Evolutionary conservation across 2,113 vertebrate genomes (phyloP), one percentile per base, ranked within the genome.

Genomic region (Bucco capensis): DNA sequence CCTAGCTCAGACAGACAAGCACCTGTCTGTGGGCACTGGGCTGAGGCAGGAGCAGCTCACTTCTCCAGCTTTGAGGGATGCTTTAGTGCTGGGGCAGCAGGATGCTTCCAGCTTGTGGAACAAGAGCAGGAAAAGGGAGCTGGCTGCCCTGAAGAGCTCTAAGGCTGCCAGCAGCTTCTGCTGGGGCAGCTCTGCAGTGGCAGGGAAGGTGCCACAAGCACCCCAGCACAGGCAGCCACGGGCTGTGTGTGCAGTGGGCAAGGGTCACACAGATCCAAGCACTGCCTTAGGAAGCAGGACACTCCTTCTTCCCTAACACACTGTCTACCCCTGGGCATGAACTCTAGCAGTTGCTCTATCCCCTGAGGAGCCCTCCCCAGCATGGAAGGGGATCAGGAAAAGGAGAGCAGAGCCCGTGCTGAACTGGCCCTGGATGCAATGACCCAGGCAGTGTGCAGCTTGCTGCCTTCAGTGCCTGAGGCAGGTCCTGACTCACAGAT

Each of bases 401-500:
- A 42, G 40, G 40, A 42, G 40, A 42, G 40, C 11, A 42, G 40
- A 42, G 40, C 40, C 40, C n/a, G n/a, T n/a, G n/a, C n/a, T n/a
- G n/a, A n/a, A n/a, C n/a, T n/a, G n/a, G n/a, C n/a, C n/a, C n/a
- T n/a, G n/a, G n/a, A n/a, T n/a, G n/a, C n/a, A n/a, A n/a, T n/a
- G n/a, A n/a, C n/a, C n/a, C 27, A 8, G 19, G 31, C 8, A 67
- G 22, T 0, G 44, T 9, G 10, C 8, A 44, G 11, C 46, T 74
- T 69, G 74, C 82, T 89, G 78, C 91, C 69, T 86, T 33, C 9
- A 82, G 85, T 31, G 91, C 95, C 94, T 27, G 80, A 74, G 95
- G 95, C 93, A 96, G 53, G 72, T 77, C 91, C 84, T 94, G 90
- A 94, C 94, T 95, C 92, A 93, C 91, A 93, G 83, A 70, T 93